These are phyloP conservation scores for Sclerodermus sp. DNA, from an alignment of 2,888 invertebrate genomes.

Conservation along the genomic window DNA sequence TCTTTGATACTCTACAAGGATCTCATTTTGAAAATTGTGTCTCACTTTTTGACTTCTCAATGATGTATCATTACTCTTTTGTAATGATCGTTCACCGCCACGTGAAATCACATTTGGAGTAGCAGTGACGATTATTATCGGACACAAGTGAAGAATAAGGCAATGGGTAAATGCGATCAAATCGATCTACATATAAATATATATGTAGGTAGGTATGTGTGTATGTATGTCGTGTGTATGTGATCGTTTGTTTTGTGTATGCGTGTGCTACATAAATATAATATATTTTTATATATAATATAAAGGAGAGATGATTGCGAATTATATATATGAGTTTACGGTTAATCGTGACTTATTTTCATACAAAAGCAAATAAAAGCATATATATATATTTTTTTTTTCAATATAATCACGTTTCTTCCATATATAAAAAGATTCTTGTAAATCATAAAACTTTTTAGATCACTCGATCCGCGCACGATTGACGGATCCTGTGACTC, in stretches of 20 bases:
- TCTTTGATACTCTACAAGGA: constrained; percentile 2
- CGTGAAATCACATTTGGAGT: not conserved
- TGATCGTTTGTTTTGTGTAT: too few species aligned
- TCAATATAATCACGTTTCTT: too few species aligned
- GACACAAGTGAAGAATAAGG: not conserved
- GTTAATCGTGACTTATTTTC: too few species aligned
- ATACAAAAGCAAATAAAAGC: too few species aligned
- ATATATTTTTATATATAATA: not conserved
- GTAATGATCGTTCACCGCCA: not conserved
- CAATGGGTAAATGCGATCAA: not conserved
- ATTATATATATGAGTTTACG: not conserved
- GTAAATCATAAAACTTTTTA: not conserved
- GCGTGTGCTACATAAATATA: too few species aligned
- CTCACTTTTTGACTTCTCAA: not conserved
- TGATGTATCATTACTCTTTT: not conserved
- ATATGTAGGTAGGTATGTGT: not conserved
- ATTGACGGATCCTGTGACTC: not conserved
- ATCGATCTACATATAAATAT: not conserved
- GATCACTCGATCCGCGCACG: not conserved
- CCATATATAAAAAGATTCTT: too few species aligned
- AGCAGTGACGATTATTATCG: too few species aligned
- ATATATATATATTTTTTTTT: too few species aligned
- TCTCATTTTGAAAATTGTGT: not conserved
- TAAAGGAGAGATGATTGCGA: not conserved
- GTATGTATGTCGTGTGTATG: too few species aligned